Conservation (phyloP, 2,888 invertebrate species). For the Cremastobaeus sp. region DNA sequence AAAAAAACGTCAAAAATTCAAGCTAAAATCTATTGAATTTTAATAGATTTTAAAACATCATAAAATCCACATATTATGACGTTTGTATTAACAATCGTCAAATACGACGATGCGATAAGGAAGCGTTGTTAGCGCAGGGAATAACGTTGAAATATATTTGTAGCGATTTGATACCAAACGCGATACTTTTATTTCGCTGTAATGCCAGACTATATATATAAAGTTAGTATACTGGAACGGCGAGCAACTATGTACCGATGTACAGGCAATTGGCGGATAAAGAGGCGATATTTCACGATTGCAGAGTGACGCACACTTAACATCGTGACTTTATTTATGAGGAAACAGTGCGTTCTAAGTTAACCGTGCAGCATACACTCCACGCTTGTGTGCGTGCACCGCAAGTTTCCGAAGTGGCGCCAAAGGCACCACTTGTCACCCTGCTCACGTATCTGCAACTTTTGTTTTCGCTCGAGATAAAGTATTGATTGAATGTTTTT, state of each 20-base stretch:
- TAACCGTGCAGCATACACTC: constrained; percentile 13
- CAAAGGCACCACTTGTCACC: constrained; percentile 49
- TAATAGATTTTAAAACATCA: too few species aligned
- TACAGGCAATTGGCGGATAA: constrained; percentile 55
- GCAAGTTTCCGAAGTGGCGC: constrained; percentile 43
- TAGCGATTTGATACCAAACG: constrained; percentile 35
- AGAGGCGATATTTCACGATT: constrained; percentile 53
- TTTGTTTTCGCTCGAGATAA: constrained; percentile 46
- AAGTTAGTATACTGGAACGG: constrained; percentile 27
- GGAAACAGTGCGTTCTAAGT: constrained; percentile 43
- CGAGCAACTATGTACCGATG: constrained; percentile 29
- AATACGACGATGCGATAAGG: constrained; percentile 40
- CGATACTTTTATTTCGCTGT: constrained; percentile 34
- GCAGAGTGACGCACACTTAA: constrained; percentile 52
- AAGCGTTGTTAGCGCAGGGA: constrained; percentile 34
- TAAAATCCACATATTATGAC: too few species aligned
- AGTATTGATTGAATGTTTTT: constrained; percentile 47
- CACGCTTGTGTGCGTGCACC: constrained; percentile 23
- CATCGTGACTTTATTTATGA: constrained; percentile 50
- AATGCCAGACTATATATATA: constrained; percentile 15
- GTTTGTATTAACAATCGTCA: constrained; percentile 30
- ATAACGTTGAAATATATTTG: constrained; percentile 42
- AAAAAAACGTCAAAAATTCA: too few species aligned
- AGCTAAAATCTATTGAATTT: too few species aligned
- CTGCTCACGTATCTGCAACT: constrained; percentile 47